phyloP scores from a whole-genome alignment of 2,797 vertebrate species.

The Pteronotus mesoamericanus region DNA sequence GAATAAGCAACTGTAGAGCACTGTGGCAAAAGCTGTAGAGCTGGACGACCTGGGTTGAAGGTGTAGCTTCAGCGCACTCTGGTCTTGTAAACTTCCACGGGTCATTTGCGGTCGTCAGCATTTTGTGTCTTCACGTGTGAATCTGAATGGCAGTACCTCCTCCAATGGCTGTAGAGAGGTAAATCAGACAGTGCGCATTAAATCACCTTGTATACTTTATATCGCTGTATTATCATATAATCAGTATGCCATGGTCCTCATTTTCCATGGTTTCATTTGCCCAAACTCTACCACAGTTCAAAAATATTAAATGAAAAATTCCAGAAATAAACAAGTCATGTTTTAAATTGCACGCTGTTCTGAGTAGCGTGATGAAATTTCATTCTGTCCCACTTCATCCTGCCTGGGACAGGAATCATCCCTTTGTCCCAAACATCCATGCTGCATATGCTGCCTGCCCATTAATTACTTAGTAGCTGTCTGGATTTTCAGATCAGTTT shows the following conservation, averaged over 20 bases:
- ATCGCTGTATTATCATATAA: not conserved
- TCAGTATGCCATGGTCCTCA: not conserved
- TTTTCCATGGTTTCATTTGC: not conserved
- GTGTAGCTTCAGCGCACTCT: not conserved
- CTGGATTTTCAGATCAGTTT: not conserved
- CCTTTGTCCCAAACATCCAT: not conserved
- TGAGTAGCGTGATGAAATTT: not conserved
- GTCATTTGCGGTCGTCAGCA: not conserved
- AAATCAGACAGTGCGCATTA: not conserved
- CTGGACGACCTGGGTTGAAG: accelerated
- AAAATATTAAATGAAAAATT: not conserved
- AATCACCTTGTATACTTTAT: not conserved
- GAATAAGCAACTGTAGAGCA: not conserved
- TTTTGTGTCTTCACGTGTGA: not conserved
- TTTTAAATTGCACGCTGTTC: not conserved
- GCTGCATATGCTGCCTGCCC: not conserved
- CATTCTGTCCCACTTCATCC: not conserved
- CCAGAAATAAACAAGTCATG: not conserved
- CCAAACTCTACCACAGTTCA: not conserved
- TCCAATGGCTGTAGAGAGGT: not conserved
- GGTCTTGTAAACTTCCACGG: not conserved
- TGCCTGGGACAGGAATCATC: not conserved
- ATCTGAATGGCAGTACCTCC: not conserved
- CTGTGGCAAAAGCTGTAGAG: not conserved
- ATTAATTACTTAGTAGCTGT: not conserved